A percentile compares a stretch with the other conserved stretches of the same genome.
phyloP scores from a whole-genome alignment of 2,113 vertebrate species.

The Pseudorhombus dupliciocellatus region DNA sequence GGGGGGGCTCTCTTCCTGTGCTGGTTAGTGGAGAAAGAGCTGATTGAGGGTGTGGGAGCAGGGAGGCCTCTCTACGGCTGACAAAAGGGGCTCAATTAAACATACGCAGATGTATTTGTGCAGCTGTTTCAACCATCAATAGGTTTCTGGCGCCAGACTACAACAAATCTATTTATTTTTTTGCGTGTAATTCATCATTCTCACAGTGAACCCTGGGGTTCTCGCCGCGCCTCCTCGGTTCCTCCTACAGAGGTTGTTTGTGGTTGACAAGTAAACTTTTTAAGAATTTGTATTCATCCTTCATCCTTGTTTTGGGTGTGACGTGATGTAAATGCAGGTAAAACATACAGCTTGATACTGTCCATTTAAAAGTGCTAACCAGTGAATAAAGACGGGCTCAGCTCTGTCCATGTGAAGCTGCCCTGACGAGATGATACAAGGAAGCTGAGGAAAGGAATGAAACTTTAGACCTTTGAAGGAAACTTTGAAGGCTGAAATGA shows the following conservation, averaged over 20 bases:
- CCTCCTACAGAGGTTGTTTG: neutral
- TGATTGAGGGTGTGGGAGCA: constrained; percentile 11
- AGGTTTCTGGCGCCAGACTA: neutral
- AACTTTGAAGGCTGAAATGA: too few relatives aligned
- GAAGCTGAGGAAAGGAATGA: too few relatives aligned
- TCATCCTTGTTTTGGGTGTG: neutral
- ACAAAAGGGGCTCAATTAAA: neutral
- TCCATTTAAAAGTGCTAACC: neutral
- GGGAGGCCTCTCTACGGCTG: neutral
- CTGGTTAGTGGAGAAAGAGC: neutral
- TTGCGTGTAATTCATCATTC: neutral
- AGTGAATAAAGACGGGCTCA: neutral
- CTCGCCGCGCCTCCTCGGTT: neutral
- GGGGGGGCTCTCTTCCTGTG: constrained; percentile 5
- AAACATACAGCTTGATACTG: neutral
- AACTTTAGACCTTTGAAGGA: too few relatives aligned
- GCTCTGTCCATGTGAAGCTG: neutral
- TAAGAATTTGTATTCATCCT: neutral
- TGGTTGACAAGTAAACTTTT: neutral
- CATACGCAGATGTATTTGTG: neutral
- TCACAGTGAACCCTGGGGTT: neutral
- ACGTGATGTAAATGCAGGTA: neutral
- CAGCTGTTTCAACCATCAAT: constrained; percentile 7
- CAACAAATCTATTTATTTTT: constrained; percentile 2
- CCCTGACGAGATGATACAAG: too few relatives aligned